Evolutionary conservation across 2,888 invertebrate genomes (phyloP).

Genomic region (Phlogophora meticulosa): DNA sequence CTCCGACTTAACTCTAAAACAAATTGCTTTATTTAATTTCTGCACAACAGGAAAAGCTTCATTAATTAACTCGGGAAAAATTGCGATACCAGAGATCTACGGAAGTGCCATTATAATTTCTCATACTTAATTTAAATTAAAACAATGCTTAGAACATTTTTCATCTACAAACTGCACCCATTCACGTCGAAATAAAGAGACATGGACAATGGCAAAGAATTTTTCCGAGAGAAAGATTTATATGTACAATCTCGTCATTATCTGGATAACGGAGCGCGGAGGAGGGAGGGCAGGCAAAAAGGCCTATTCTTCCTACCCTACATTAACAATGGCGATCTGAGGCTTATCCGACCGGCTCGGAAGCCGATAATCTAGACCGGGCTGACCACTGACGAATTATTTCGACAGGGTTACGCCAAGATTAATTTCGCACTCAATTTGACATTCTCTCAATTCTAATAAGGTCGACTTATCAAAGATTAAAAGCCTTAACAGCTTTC

Average conservation of each 20-base stretch:
- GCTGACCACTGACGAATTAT: slow-evolving; percentile 67
- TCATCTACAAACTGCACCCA: slow-evolving; percentile 31
- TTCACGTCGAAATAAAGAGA: slow-evolving; percentile 44
- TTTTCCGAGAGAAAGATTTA: slow-evolving; percentile 45
- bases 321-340: slow-evolving; percentile 66
- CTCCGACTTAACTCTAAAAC: slow-evolving; percentile 4
- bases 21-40: slow-evolving; percentile 16
- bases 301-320: slow-evolving; percentile 60
- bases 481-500: slow-evolving; percentile 46
- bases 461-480: slow-evolving; percentile 59
- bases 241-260: slow-evolving; percentile 49
- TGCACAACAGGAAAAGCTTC: slow-evolving; percentile 23
- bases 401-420: slow-evolving; percentile 62
- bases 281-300: slow-evolving; percentile 30
- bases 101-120: slow-evolving; percentile 13
- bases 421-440: slow-evolving; percentile 67
- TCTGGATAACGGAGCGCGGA: slow-evolving; percentile 38
- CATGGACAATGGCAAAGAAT: slow-evolving; percentile 36
- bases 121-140: slow-evolving; percentile 28
- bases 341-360: slow-evolving; percentile 62
- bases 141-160: slow-evolving; percentile 38
- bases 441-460: slow-evolving; percentile 63
- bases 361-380: slow-evolving; percentile 55
- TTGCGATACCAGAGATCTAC: slow-evolving; percentile 18
- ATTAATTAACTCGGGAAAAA: slow-evolving; percentile 37